phyloP scores from a whole-genome alignment of 2,113 vertebrate genomes.

The Rhinolophus ferrumequinum region DNA sequence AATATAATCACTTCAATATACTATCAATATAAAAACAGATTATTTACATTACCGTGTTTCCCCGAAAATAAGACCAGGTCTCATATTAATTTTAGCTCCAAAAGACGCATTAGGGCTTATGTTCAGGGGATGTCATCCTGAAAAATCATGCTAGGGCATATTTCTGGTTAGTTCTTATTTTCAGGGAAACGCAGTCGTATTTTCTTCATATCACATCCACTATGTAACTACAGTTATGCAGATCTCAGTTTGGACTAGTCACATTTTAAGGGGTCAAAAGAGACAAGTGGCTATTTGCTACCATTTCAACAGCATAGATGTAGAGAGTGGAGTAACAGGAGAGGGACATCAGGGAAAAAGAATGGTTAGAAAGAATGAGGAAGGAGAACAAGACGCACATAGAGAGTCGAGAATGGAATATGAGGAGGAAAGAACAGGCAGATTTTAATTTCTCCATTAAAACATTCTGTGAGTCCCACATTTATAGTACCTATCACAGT shows the following conservation, averaged over 20 bases:
- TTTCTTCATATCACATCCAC: not conserved
- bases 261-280: not conserved
- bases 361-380: not conserved
- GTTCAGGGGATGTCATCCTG: too few relatives aligned
- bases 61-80: too few relatives aligned
- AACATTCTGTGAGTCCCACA: not conserved
- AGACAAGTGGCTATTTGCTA: too few relatives aligned
- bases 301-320: not conserved
- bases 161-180: too few relatives aligned
- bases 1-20: not conserved
- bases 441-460: not conserved
- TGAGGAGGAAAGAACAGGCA: not conserved
- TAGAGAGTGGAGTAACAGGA: not conserved
- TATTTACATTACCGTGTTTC: not conserved
- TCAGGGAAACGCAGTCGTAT: too few relatives aligned
- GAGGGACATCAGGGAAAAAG: not conserved
- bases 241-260: not conserved
- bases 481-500: not conserved
- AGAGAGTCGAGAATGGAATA: not conserved
- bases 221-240: not conserved
- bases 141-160: too few relatives aligned
- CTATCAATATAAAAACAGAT: not conserved
- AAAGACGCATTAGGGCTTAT: too few relatives aligned
- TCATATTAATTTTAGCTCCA: too few relatives aligned
- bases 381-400: not conserved